Base-by-base conservation (phyloP, 2,797 vertebrate species). In the Chanos chanos region DNA sequence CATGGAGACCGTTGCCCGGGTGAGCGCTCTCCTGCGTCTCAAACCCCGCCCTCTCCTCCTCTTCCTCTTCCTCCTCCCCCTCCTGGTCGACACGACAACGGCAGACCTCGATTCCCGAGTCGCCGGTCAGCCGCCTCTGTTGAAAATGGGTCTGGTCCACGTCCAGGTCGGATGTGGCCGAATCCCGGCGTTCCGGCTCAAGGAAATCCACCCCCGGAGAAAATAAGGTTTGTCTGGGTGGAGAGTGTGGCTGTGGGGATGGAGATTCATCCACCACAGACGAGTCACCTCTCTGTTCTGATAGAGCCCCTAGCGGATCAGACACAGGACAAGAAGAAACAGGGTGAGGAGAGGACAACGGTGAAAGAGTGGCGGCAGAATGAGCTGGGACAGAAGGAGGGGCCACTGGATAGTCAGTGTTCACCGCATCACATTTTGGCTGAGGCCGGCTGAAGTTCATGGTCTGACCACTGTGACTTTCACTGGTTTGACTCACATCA, bases 91-190 rank as follows among this genome's bases (percentile, higher is more conserved):
- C 84, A 4, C 73, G 84, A 62, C 92, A 92, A 12, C 91, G 81
- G 52, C 92, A 93, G 56, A 94, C 92, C 78, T 97, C 95, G 0
- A 96, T 96, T 12, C 95, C 94, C 0, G 94, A 97, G 81, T 97
- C 94, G 0, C 94, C 94, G 0, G 94, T 96, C 25, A 95, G 85
- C 16, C 89, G 80, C 0, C 94, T 88, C 53, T 90, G 92, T 64
- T 93, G 80, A 44, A 90, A 93, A 64, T 90, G 89, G 36, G 87
- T 90, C 57, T 89, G 87, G 1, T 89, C 90, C 0, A 85, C 85
- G 0, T 86, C 89, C 51, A 87, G 68, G 28, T 90, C 88, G 1
- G 70, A 73, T 1, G 72, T 68, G 2, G 74, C 19, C 30, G 74
- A 76, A 45, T 76, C 74, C 0, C 74, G 70, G 2, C 74, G 64